These are phyloP conservation scores for Drepanosiphum platanoidis DNA, from an alignment of 2,888 invertebrate species.

Conservation along the genomic window DNA sequence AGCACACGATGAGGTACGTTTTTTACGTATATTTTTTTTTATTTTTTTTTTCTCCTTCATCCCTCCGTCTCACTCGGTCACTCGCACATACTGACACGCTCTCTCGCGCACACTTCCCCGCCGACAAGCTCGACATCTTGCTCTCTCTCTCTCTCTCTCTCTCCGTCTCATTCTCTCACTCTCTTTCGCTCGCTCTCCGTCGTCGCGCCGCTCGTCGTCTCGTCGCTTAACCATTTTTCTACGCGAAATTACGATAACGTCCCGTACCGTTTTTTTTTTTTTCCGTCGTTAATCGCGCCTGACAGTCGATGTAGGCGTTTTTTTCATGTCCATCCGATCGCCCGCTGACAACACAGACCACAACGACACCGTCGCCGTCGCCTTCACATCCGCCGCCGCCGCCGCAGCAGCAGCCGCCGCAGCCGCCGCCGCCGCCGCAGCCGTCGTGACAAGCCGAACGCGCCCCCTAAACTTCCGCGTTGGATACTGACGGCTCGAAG, in stretches of 20 bases:
- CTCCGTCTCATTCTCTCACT: not conserved
- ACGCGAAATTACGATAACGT: not conserved
- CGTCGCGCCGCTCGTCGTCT: too few species aligned
- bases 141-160: not conserved
- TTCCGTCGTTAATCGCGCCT: too few species aligned
- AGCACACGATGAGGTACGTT: conserved; percentile 28
- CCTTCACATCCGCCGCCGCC: not conserved
- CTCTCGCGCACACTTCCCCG: not conserved
- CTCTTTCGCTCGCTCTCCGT: not conserved
- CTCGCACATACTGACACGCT: not conserved
- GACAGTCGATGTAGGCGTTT: conserved; percentile 9
- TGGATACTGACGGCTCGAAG: not conserved
- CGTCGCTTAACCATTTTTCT: not conserved
- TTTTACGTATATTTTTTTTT: too few species aligned
- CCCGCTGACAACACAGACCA: not conserved
- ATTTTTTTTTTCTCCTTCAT: not conserved
- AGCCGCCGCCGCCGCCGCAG: conserved; percentile 10
- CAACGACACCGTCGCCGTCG: not conserved
- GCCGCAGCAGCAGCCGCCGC: conserved; percentile 5
- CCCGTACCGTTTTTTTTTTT: not conserved
- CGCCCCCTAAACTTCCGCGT: conserved; percentile 29
- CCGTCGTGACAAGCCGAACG: conserved; percentile 32
- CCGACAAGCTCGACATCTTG: too few species aligned
- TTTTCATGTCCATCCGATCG: conserved; percentile 35
- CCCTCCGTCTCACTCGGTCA: not conserved